Percentiles rank a stretch among this genome's conserved stretches.
phyloP scores from a whole-genome alignment of 2,113 vertebrate species.

The Callionymus lyra region DNA sequence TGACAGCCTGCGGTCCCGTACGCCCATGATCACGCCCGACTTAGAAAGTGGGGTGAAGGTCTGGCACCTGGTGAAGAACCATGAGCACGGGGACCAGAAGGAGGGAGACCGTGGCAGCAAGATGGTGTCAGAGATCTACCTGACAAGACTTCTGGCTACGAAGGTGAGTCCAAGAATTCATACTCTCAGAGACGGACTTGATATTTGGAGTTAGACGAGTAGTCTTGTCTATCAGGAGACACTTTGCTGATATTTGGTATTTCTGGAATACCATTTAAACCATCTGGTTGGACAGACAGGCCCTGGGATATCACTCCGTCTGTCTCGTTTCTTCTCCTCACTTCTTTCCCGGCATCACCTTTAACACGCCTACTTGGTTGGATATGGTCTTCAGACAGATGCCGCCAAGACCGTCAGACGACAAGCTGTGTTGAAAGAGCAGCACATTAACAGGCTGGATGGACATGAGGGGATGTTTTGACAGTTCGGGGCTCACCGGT shows the following conservation, averaged over 20 bases:
- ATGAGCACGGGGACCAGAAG: constrained; percentile 96
- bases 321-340: no score
- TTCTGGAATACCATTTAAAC: no score
- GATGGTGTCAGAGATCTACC: constrained; percentile 98
- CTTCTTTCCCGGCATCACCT: no score
- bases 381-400: no score
- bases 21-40: constrained; percentile 97
- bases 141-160: constrained; percentile 91
- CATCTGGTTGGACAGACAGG: no score
- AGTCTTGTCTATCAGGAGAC: neutral
- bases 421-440: constrained; percentile 38
- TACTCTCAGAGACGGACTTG: no score
- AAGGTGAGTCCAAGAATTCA: constrained; percentile 85
- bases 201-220: neutral
- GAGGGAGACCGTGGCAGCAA: constrained; percentile 96
- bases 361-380: no score
- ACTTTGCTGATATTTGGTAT: no score
- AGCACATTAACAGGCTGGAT: constrained; percentile 35
- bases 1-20: constrained; percentile 90
- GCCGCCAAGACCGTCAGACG: constrained; percentile 16
- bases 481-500: constrained; percentile 17
- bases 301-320: no score
- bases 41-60: constrained; percentile 92
- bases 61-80: constrained; percentile 98
- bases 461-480: constrained; percentile 1